phyloP scores from a whole-genome alignment of 1,140 invertebrate species.

The Neotoxoptera formosana region DNA sequence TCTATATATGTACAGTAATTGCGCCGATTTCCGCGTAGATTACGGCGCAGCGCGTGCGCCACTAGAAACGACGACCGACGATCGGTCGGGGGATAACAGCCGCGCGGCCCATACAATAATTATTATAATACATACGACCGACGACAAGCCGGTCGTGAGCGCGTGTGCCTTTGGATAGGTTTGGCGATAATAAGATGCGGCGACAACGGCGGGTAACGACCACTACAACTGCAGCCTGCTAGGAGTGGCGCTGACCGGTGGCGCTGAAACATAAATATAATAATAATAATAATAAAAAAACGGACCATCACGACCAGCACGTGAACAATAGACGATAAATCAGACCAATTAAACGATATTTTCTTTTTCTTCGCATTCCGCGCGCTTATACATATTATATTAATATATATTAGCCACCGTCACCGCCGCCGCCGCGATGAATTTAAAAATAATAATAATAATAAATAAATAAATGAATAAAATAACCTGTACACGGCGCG shows the following conservation, averaged over 20 bases:
- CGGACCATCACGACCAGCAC: conserved; percentile 37
- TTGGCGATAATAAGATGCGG: conserved; percentile 15
- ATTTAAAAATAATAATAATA: background rate
- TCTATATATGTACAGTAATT: background rate
- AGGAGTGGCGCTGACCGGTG: conserved; percentile 45
- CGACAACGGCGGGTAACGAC: background rate
- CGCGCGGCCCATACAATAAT: background rate
- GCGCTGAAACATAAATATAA: conserved; percentile 24
- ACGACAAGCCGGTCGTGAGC: conserved; percentile 5
- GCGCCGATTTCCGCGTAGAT: background rate
- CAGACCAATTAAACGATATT: conserved; percentile 55
- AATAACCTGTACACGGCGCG: background rate
- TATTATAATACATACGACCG: background rate
- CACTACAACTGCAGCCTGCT: background rate
- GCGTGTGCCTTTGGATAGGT: background rate
- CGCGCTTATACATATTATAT: background rate
- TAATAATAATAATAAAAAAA: conserved; percentile 27
- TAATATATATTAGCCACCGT: background rate
- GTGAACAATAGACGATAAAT: conserved; percentile 56
- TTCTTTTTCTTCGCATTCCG: conserved; percentile 43
- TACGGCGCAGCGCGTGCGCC: background rate
- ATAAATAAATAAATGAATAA: background rate
- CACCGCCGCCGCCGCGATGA: background rate
- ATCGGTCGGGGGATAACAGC: background rate
- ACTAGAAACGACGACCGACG: background rate